These are phyloP conservation scores for Thryonomys swinderianus DNA, from an alignment of 2,113 vertebrate genomes.

Conservation along the genomic window DNA sequence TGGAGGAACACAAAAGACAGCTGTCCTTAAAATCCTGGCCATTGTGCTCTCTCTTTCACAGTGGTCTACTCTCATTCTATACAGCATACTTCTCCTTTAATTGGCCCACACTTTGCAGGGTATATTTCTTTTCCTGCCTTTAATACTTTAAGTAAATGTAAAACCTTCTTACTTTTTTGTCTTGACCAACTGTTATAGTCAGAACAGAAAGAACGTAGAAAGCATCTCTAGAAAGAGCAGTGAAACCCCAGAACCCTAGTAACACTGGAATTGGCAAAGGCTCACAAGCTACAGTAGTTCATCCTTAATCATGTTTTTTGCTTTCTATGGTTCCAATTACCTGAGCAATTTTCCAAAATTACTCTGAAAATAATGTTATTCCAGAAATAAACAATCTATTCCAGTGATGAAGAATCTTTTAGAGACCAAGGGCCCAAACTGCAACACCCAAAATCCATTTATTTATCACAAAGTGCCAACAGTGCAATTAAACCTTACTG, in stretches of 20 bases:
- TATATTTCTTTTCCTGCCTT: too few species aligned
- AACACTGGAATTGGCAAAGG: rapidly evolving
- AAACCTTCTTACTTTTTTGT: too few species aligned
- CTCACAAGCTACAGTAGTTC: rapidly evolving
- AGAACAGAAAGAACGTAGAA: too few species aligned
- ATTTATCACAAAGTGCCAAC: too few species aligned
- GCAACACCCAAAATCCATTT: background rate
- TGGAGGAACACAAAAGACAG: background rate
- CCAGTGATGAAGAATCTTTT: background rate
- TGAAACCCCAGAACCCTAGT: background rate
- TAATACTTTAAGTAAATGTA: too few species aligned
- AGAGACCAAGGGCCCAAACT: background rate
- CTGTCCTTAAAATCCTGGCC: background rate
- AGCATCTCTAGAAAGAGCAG: too few species aligned
- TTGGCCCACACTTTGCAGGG: too few species aligned
- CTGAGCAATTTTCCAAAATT: background rate
- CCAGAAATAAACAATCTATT: background rate
- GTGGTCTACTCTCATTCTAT: too few species aligned
- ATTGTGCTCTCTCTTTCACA: background rate
- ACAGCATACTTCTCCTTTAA: too few species aligned
- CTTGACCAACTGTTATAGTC: too few species aligned
- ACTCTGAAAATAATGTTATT: background rate
- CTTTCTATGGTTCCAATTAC: background rate
- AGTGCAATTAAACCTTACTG: background rate
- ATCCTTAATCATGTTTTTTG: background rate